These are phyloP conservation scores for Callipepla californica DNA, from an alignment of 2,113 vertebrate species.

Conservation along the genomic window DNA sequence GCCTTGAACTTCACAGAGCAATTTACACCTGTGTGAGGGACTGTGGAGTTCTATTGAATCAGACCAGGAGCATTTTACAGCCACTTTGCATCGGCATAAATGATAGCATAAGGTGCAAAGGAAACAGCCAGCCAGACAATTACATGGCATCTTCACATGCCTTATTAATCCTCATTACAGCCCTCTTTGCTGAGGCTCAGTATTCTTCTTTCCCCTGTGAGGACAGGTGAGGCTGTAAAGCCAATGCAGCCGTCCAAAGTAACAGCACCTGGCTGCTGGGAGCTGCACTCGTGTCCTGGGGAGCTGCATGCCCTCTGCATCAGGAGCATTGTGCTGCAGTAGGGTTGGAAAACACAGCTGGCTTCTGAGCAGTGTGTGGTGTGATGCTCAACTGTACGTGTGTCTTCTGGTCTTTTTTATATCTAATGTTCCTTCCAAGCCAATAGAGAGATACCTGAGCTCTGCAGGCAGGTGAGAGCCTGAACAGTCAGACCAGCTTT, in stretches of 20 bases:
- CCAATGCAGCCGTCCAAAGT: constrained; percentile 18
- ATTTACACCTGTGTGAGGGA: constrained; percentile 57
- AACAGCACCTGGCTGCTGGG: not conserved
- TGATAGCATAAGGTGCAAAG: constrained; percentile 69
- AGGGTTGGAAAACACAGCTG: not conserved
- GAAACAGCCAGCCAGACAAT: constrained; percentile 69
- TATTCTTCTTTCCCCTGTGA: not conserved
- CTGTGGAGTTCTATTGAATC: constrained; percentile 2
- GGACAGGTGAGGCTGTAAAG: not conserved
- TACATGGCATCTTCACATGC: constrained; percentile 58
- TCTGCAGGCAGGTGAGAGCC: not conserved
- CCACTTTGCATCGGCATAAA: constrained; percentile 60
- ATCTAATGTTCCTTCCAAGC: too few relatives aligned
- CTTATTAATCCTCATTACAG: constrained; percentile 73
- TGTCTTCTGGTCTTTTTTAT: not conserved
- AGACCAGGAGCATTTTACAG: constrained; percentile 61
- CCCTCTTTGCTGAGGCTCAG: constrained; percentile 44
- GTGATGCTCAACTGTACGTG: accelerated
- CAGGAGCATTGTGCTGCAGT: not conserved
- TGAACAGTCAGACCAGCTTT: not conserved
- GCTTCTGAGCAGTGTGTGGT: not conserved
- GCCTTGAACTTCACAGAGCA: constrained; percentile 32
- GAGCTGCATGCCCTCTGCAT: not conserved
- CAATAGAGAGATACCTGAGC: not conserved
- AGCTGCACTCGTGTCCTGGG: constrained; percentile 5